A percentile compares a stretch with the other conserved stretches of the same genome.
These are phyloP conservation scores for Ifrita kowaldi DNA, from an alignment of 2,113 vertebrate genomes.

Conservation along the genomic window DNA sequence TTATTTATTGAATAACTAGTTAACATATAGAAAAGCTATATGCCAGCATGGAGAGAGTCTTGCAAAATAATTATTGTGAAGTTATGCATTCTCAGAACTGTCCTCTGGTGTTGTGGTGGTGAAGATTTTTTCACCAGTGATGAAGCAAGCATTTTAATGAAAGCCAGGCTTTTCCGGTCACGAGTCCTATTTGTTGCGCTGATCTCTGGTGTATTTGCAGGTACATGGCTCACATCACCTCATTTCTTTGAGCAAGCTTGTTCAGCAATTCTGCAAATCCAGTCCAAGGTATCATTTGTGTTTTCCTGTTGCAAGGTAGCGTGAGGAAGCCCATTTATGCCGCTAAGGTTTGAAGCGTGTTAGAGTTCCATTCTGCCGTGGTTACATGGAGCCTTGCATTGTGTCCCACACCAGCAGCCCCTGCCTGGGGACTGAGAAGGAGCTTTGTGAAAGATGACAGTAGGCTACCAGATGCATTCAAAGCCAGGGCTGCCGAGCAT, in stretches of 20 bases:
- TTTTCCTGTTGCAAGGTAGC: background rate
- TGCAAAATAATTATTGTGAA: background rate
- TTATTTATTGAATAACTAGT: background rate
- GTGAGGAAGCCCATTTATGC: background rate
- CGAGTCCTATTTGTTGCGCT: background rate
- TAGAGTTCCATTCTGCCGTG: background rate
- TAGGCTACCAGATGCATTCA: slow-evolving; percentile 16
- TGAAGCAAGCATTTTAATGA: background rate
- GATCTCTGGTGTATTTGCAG: background rate
- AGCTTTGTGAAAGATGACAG: slow-evolving; percentile 12
- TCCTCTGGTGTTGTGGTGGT: background rate
- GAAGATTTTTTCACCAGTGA: background rate
- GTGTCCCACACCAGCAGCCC: background rate
- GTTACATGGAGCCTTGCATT: rapidly evolving
- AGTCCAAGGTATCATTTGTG: background rate
- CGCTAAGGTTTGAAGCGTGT: background rate
- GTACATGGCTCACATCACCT: background rate
- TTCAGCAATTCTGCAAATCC: background rate
- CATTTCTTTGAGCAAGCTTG: background rate
- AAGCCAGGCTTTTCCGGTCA: background rate
- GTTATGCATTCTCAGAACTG: background rate
- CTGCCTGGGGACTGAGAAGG: background rate
- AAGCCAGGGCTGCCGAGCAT: background rate
- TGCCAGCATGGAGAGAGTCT: background rate
- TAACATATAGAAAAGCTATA: background rate